These are phyloP conservation scores for Apostichopus leukothele DNA, from an alignment of 53 echinoderm and acorn worm species.

Conservation along the genomic window DNA sequence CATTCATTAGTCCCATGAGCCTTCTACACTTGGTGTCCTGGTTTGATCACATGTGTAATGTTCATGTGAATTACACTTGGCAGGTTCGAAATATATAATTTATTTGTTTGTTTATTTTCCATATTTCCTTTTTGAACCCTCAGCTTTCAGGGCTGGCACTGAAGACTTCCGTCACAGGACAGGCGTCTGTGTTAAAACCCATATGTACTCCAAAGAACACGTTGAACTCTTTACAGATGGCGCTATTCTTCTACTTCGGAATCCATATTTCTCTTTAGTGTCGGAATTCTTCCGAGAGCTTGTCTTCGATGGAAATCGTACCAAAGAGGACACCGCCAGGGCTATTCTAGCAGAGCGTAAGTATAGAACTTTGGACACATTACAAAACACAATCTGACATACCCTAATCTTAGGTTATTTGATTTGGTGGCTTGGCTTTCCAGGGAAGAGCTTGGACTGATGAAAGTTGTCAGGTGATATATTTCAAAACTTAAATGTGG, in stretches of 20 bases:
- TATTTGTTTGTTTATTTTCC: no score
- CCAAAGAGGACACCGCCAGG: conserved; percentile 30
- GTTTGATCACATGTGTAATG: no score
- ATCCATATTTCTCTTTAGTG: conserved; percentile 53
- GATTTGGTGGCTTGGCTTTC: no score
- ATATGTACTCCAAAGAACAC: conserved; percentile 48
- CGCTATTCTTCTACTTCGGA: conserved; percentile 52
- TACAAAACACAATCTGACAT: no score
- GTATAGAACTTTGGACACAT: neutral
- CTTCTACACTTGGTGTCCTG: no score
- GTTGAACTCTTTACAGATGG: conserved; percentile 54
- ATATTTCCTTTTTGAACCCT: neutral
- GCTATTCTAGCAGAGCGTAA: conserved; percentile 43
- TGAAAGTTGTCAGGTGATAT: no score
- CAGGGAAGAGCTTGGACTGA: no score
- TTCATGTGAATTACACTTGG: no score
- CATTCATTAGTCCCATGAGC: no score
- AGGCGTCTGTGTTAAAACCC: conserved; percentile 50
- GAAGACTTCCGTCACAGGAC: conserved; percentile 48
- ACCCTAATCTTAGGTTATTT: no score
- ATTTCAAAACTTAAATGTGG: no score
- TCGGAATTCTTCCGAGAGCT: conserved; percentile 48
- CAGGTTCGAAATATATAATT: no score
- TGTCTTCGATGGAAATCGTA: conserved; percentile 27
- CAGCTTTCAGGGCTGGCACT: conserved; percentile 29